phyloP scores from a whole-genome alignment of 2,113 vertebrate genomes.

The Diadophis punctatus region DNA sequence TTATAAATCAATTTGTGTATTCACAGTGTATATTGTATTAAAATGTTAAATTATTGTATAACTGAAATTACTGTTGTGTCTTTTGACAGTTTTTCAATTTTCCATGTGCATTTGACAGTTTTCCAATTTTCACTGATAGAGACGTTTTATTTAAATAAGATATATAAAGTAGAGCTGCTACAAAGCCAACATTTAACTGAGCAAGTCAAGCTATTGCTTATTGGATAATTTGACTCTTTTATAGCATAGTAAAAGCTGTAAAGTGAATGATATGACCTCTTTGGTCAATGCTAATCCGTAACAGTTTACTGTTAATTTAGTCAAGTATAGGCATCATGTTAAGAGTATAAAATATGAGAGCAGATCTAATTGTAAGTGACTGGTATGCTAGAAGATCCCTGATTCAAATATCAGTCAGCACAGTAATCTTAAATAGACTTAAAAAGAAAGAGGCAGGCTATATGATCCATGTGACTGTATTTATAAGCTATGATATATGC shows the following conservation, averaged over 20 bases:
- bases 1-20: constrained; percentile 63
- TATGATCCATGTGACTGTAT: too few species aligned
- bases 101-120: constrained; percentile 51
- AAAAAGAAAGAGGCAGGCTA: background rate
- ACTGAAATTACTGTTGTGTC: constrained; percentile 63
- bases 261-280: background rate
- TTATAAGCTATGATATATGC: background rate
- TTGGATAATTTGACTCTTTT: constrained; percentile 48
- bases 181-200: constrained; percentile 47
- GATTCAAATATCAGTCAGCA: background rate
- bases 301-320: background rate
- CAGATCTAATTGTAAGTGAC: background rate
- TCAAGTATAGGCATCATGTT: background rate
- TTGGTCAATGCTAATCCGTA: background rate
- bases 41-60: constrained; percentile 61
- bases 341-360: background rate
- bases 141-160: constrained; percentile 53
- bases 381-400: background rate
- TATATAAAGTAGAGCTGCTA: constrained; percentile 53
- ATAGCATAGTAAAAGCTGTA: constrained; percentile 20
- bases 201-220: constrained; percentile 22
- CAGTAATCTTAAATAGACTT: background rate
- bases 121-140: constrained; percentile 39
- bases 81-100: constrained; percentile 45
- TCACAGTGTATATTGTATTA: constrained; percentile 58